Base-by-base conservation (phyloP, 1,140 invertebrate genomes). In the Papilio polyxenes region DNA sequence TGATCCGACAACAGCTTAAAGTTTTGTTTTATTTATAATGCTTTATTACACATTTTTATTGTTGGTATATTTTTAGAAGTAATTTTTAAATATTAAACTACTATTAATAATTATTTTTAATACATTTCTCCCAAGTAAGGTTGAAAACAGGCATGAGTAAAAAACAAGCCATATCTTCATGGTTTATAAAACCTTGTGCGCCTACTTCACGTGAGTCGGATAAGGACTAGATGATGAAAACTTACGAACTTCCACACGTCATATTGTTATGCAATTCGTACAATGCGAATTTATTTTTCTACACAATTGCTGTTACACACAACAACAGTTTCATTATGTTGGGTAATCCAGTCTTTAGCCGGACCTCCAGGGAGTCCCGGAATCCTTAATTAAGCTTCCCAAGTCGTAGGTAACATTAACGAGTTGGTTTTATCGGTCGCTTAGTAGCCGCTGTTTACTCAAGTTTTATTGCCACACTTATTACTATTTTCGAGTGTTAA, bases 201-300 rank as follows among this genome's bases (percentile, higher is more conserved):
- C 23, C 23, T 0, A 31, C 23, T 2, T 2, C 23, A 31, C 23
- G 23, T 31, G 23, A 31, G 23, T 31, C 23, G 23, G 23, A 31
- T 31, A 31, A 31, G 2, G 23, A 31, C 23, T 31, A 31, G 23
- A 31, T 31, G 23, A 31, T 31, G 23, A 49, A 49, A 49, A 49
- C 48, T 56, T 56, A 7, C 7, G 17, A 56, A 17, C 53, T 56
- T 8, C 7, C 6, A 56, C 17, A 17, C 17, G 13, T 56, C 17
- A 56, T 17, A 17, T 56, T 13, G 23, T 44, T 44, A 44, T 44
- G 1, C 40, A 44, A 44, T n/a, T 59, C 20, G 8, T 69, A 69
- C 31, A 92, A 91, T 92, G 88, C 83, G 65, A 4, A 15, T 15
- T 17, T 6, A 17, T 37, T 72, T 7, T 31, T 37, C 0, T 72